A percentile compares a stretch with the other conserved stretches of the same genome.
Evolutionary conservation across 2,888 invertebrate species (phyloP).

Genomic region (Tridacna crocea): DNA sequence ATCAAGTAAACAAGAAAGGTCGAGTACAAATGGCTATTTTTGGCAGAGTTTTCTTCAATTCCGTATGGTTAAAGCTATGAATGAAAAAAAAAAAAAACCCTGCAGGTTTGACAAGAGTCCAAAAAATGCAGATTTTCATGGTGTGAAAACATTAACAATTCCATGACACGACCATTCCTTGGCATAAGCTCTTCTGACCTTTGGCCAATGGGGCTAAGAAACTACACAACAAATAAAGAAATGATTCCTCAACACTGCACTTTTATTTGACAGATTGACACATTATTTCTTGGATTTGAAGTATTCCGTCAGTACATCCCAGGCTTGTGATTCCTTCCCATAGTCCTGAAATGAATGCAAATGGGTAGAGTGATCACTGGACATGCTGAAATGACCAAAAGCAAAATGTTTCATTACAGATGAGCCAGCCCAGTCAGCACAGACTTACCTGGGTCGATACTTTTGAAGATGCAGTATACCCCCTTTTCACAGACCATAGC

Average conservation of each 20-base stretch:
- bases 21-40: too few relatives aligned
- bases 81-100: too few relatives aligned
- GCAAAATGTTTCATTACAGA: not conserved
- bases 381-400: not conserved
- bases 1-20: too few relatives aligned
- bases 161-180: too few relatives aligned
- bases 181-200: too few relatives aligned
- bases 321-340: slow-evolving; percentile 97
- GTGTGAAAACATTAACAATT: too few relatives aligned
- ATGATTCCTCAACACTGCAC: slow-evolving; percentile 59
- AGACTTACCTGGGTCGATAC: not conserved
- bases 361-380: not conserved
- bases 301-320: slow-evolving; percentile 97
- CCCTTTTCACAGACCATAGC: not conserved
- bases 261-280: slow-evolving; percentile 42
- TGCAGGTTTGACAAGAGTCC: too few relatives aligned
- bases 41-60: too few relatives aligned
- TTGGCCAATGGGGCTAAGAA: not conserved
- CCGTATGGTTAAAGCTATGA: too few relatives aligned
- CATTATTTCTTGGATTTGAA: slow-evolving; percentile 87
- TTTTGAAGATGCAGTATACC: not conserved
- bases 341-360: slow-evolving; percentile 90
- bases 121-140: too few relatives aligned
- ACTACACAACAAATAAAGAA: not conserved
- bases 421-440: not conserved